Conservation (phyloP, 2,888 invertebrate species). For the Smittia sp. region DNA sequence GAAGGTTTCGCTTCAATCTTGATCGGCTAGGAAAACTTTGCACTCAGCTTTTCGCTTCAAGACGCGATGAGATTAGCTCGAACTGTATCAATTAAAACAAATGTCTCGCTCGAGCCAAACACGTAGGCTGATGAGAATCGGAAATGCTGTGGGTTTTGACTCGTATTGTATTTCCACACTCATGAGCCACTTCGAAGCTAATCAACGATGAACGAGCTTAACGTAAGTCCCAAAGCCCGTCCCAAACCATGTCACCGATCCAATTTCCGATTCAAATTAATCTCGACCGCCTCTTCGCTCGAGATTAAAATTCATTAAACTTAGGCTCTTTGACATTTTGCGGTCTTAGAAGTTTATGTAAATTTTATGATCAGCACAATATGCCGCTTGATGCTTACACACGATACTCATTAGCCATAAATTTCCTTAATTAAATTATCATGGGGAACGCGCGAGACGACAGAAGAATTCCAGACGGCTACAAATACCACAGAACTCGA, state of each 20-base stretch:
- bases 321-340: slow-evolving; percentile 12
- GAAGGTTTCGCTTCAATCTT: background rate
- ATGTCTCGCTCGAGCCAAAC: background rate
- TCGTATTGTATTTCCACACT: background rate
- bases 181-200: background rate
- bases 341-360: background rate
- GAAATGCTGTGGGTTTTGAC: background rate
- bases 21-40: background rate
- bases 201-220: background rate
- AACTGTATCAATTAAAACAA: background rate
- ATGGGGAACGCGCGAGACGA: background rate
- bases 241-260: slow-evolving; percentile 1
- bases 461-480: background rate
- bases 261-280: slow-evolving; percentile 16
- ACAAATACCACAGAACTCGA: background rate
- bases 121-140: background rate
- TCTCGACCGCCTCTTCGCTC: background rate
- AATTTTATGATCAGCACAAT: background rate
- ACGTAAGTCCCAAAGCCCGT: background rate
- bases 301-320: background rate
- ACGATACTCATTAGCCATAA: background rate
- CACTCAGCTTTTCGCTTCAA: background rate
- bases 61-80: background rate
- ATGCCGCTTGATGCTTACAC: background rate
- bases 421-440: background rate